Percentiles rank a stretch among this genome's conserved stretches.
These are phyloP conservation scores for Gorsachius goisagi DNA, from an alignment of 2,113 vertebrate genomes.

Conservation along the genomic window DNA sequence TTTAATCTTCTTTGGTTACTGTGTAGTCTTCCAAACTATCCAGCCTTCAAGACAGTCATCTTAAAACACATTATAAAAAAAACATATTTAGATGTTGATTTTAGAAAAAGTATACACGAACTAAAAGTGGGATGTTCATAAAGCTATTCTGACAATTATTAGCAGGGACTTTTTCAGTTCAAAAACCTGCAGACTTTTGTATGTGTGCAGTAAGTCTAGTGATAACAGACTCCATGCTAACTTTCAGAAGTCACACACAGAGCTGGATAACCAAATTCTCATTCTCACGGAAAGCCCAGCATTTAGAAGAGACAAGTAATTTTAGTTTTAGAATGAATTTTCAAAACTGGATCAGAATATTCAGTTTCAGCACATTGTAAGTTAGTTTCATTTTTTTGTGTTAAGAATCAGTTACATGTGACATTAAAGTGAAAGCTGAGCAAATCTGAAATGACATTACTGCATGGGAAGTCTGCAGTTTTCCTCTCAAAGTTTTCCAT, in stretches of 20 bases:
- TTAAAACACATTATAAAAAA: not conserved
- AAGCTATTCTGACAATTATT: not conserved
- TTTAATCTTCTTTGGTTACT: not conserved
- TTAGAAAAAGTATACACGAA: not conserved
- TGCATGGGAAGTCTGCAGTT: not conserved
- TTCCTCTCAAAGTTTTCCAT: not conserved
- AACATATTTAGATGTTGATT: not conserved
- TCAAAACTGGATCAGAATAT: not conserved
- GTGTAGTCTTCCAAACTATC: not conserved
- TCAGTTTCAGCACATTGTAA: not conserved
- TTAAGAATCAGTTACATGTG: not conserved
- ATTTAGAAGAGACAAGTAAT: not conserved
- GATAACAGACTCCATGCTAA: not conserved
- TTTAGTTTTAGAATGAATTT: not conserved
- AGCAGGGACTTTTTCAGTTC: not conserved
- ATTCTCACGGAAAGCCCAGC: fast-evolving
- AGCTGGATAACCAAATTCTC: not conserved
- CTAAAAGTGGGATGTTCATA: not conserved
- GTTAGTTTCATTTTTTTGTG: not conserved
- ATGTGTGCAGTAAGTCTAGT: not conserved
- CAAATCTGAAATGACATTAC: not conserved
- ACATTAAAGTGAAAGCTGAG: not conserved
- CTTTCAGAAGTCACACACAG: not conserved
- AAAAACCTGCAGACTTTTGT: not conserved
- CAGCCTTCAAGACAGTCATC: not conserved